Evolutionary conservation across 2,888 invertebrate genomes (phyloP).

Genomic region (Meganola albula): DNA sequence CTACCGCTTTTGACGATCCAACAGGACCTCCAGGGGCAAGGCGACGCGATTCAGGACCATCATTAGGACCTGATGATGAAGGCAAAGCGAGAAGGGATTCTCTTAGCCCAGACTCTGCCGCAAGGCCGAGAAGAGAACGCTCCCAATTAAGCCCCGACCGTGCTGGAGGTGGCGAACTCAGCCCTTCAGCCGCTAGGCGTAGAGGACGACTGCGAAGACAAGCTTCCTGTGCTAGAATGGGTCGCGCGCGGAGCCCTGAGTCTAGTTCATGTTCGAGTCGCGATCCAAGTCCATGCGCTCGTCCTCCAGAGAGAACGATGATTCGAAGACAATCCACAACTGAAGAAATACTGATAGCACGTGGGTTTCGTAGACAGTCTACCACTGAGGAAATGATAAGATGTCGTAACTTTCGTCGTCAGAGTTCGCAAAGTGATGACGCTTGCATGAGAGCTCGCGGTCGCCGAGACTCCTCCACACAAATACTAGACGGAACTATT

Average conservation of each 20-base stretch:
- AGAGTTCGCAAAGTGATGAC: conserved; percentile 93
- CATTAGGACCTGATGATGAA: conserved; percentile 89
- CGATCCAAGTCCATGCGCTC: conserved; percentile 89
- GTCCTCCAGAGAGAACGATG: conserved; percentile 80
- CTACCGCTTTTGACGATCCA: conserved; percentile 93
- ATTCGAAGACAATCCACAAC: conserved; percentile 93
- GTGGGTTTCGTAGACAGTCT: conserved; percentile 92
- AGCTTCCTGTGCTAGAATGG: conserved; percentile 84
- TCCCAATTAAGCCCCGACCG: conserved; percentile 89
- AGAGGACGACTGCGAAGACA: conserved; percentile 85
- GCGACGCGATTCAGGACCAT: conserved; percentile 89
- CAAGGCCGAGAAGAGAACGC: conserved; percentile 85
- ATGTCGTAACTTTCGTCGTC: conserved; percentile 92
- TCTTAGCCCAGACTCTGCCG: conserved; percentile 93
- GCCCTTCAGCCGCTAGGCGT: conserved; percentile 84
- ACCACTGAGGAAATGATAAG: conserved; percentile 96
- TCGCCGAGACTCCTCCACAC: conserved; percentile 90
- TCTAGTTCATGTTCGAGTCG: conserved; percentile 87
- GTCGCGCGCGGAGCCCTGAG: conserved; percentile 80
- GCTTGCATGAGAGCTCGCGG: conserved; percentile 82
- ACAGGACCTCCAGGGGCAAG: conserved; percentile 82
- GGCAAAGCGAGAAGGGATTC: conserved; percentile 89
- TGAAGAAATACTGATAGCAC: conserved; percentile 92
- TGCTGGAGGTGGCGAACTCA: conserved; percentile 87
- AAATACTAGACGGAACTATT: conserved; percentile 93